Percentiles rank a stretch among this genome's conserved stretches.
Evolutionary conservation across 2,797 vertebrate genomes (phyloP).

Genomic region (Gastrophryne carolinensis): DNA sequence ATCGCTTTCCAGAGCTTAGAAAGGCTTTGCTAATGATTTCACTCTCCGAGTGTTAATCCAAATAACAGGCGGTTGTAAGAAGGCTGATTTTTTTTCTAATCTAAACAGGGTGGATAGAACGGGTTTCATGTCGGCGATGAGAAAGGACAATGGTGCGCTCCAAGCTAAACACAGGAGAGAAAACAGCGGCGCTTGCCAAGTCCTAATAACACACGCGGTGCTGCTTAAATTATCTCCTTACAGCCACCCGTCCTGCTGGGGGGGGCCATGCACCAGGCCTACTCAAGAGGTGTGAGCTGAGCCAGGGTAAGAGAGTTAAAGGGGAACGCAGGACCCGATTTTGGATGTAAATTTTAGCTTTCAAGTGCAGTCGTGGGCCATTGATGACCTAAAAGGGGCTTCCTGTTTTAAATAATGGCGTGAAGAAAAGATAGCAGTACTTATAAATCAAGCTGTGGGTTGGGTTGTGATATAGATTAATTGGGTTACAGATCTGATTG

Average conservation of each 20-base stretch:
- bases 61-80: neutral
- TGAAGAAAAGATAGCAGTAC: too few species aligned
- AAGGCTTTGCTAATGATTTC: neutral
- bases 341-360: too few species aligned
- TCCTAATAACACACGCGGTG: conserved; percentile 29
- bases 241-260: conserved; percentile 21
- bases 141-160: neutral
- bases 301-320: neutral
- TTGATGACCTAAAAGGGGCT: too few species aligned
- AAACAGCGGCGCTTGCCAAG: conserved; percentile 40
- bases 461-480: too few species aligned
- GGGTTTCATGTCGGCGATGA: conserved; percentile 13
- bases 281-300: neutral
- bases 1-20: too few species aligned
- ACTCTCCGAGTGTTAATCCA: neutral
- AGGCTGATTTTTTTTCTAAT: neutral
- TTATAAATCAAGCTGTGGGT: too few species aligned
- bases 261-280: neutral
- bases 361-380: too few species aligned
- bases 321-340: neutral
- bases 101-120: neutral
- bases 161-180: conserved; percentile 41
- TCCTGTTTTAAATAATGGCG: too few species aligned
- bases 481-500: too few species aligned
- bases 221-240: conserved; percentile 36